A percentile compares a stretch with the other conserved stretches of the same genome.
Conservation (phyloP, 2,888 invertebrate genomes). For the Charanyca ferruginea region DNA sequence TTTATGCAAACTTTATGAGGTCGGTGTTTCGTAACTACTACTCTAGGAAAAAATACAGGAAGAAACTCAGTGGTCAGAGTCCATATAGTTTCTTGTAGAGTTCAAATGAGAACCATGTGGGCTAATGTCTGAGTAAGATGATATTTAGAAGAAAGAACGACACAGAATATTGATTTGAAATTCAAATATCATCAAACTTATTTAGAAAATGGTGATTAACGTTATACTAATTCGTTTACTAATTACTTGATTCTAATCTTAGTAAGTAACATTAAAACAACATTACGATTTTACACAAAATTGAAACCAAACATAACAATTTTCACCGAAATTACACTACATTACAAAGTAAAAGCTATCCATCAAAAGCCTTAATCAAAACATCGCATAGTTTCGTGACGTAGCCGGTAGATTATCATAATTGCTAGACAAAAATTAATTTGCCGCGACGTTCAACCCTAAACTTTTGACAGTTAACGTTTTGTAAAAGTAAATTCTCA, state of each 20-base stretch:
- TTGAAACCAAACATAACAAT: constrained; percentile 9
- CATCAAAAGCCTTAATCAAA: constrained; percentile 40
- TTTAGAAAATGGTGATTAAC: no score
- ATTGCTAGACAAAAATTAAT: constrained; percentile 62
- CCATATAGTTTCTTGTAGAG: no score
- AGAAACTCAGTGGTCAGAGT: no score
- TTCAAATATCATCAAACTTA: no score
- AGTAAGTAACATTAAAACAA: not conserved
- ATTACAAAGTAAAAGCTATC: constrained; percentile 23
- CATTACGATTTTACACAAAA: not conserved
- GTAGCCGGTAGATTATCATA: constrained; percentile 49
- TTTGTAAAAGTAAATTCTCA: constrained; percentile 38
- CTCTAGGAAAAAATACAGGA: no score
- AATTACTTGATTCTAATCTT: not conserved
- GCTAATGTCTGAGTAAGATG: no score
- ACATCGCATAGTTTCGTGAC: constrained; percentile 53
- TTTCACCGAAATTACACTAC: constrained; percentile 9
- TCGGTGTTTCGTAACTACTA: no score
- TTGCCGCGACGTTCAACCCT: constrained; percentile 43
- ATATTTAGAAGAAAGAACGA: no score
- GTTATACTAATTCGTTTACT: not conserved
- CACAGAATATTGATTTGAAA: no score
- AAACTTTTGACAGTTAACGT: constrained; percentile 36
- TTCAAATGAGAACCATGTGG: no score
- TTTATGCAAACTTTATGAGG: no score